Percentiles rank a stretch among this genome's conserved stretches.
These are phyloP conservation scores for Hirtodrosophila cameraria DNA, from an alignment of 2,888 invertebrate genomes.

Conservation along the genomic window DNA sequence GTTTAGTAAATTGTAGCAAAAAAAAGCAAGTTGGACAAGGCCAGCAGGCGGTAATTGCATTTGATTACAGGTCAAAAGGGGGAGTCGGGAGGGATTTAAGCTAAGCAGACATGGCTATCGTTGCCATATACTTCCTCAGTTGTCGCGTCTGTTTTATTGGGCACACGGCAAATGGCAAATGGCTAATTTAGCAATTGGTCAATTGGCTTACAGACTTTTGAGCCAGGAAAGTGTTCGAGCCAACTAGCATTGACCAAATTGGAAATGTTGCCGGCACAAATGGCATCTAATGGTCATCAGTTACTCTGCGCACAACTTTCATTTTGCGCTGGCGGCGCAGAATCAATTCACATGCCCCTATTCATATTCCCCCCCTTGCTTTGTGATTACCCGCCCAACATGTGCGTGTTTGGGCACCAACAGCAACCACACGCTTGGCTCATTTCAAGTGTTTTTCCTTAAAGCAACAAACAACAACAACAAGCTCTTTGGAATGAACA, in stretches of 20 bases:
- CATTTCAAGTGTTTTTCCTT: constrained; percentile 51
- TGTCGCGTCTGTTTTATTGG: constrained; percentile 32
- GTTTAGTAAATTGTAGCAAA: constrained; percentile 24
- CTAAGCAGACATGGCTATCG: constrained; percentile 2
- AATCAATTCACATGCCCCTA: constrained; percentile 56
- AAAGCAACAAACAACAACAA: constrained; percentile 14
- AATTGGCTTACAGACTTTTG: constrained; percentile 48
- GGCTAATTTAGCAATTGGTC: constrained; percentile 48
- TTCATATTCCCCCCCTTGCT: background rate
- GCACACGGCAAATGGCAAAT: constrained; percentile 36
- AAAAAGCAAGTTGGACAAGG: constrained; percentile 40
- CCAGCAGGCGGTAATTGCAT: constrained; percentile 65
- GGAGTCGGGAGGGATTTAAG: constrained; percentile 8
- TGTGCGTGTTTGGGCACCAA: constrained; percentile 40
- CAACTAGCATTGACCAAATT: constrained; percentile 70
- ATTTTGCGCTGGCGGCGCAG: constrained; percentile 66
- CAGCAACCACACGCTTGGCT: constrained; percentile 31
- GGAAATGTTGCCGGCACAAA: constrained; percentile 45
- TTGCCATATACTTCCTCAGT: constrained; percentile 54
- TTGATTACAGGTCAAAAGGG: constrained; percentile 51
- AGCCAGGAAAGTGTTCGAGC: constrained; percentile 58
- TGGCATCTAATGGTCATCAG: constrained; percentile 38
- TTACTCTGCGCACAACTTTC: constrained; percentile 60
- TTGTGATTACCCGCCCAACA: constrained; percentile 1
- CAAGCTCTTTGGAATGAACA: constrained; percentile 29